phyloP scores from a whole-genome alignment of 2,797 vertebrate species.

The Hypotaenidia philippensis region DNA sequence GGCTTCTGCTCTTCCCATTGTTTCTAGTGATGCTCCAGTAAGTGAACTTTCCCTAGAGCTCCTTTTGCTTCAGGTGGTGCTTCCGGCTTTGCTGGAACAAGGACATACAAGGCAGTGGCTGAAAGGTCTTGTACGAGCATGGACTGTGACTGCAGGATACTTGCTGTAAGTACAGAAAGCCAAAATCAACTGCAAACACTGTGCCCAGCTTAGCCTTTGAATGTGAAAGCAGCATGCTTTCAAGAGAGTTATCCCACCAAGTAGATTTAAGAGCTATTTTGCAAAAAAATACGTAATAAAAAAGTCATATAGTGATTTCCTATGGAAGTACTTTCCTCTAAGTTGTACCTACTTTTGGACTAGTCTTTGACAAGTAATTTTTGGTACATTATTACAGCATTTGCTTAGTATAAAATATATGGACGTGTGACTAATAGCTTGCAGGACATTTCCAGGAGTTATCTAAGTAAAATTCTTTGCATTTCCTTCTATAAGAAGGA shows the following conservation, averaged over 20 bases:
- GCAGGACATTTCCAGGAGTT: not conserved
- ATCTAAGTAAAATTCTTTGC: not conserved
- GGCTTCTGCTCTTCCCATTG: constrained; percentile 15
- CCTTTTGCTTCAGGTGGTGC: constrained; percentile 93
- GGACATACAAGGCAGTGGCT: constrained; percentile 95
- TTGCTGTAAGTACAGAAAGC: constrained; percentile 86
- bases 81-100: constrained; percentile 93
- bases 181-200: not conserved
- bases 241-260: not conserved
- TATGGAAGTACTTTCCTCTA: not conserved
- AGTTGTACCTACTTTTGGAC: not conserved
- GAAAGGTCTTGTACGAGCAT: constrained; percentile 93
- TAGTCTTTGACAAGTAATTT: not conserved
- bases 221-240: not conserved
- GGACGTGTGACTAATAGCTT: not conserved
- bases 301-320: not conserved
- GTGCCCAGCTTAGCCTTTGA: not conserved
- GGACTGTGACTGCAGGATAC: constrained; percentile 94
- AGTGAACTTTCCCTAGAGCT: constrained; percentile 88
- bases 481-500: not conserved
- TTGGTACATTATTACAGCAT: not conserved
- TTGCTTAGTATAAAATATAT: not conserved
- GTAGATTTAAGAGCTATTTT: not conserved
- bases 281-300: not conserved
- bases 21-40: constrained; percentile 89